Percentiles rank a stretch among this genome's conserved stretches.
Conservation (phyloP, 2,113 vertebrate genomes). For the Caloenas nicobarica region DNA sequence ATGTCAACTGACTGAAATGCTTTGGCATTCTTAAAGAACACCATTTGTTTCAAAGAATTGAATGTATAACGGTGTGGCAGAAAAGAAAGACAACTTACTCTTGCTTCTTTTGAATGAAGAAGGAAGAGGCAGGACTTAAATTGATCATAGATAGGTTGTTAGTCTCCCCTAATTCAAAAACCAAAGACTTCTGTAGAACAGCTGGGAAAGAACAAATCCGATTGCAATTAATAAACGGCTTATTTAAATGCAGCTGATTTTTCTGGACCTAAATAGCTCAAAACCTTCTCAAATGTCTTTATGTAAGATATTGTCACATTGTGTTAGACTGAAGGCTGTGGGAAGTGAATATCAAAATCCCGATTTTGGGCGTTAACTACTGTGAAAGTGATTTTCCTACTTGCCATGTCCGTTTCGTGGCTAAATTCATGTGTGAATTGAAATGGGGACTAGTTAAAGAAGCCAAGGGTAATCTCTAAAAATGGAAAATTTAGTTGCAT, state of each 20-base stretch:
- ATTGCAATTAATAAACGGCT: not conserved
- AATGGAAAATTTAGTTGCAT: accelerated
- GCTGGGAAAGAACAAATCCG: not conserved
- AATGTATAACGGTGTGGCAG: not conserved
- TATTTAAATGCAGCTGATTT: not conserved
- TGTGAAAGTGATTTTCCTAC: not conserved
- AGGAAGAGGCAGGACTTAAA: not conserved
- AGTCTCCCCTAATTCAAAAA: not conserved
- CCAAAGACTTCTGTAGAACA: not conserved
- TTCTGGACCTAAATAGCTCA: not conserved
- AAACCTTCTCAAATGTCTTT: not conserved
- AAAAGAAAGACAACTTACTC: not conserved
- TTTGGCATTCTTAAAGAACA: not conserved
- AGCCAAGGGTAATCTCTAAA: not conserved
- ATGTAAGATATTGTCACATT: not conserved
- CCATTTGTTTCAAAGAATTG: not conserved
- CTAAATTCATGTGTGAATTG: not conserved
- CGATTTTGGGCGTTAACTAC: not conserved
- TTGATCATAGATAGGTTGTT: not conserved
- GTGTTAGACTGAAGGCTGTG: not conserved
- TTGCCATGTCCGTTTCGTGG: not conserved
- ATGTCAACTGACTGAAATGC: not conserved
- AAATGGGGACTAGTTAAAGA: not conserved
- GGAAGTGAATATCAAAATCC: not conserved
- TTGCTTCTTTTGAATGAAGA: not conserved